Base-by-base conservation (phyloP, 64 coral and sea anemone genomes). In the Stichodactyla helianthus region DNA sequence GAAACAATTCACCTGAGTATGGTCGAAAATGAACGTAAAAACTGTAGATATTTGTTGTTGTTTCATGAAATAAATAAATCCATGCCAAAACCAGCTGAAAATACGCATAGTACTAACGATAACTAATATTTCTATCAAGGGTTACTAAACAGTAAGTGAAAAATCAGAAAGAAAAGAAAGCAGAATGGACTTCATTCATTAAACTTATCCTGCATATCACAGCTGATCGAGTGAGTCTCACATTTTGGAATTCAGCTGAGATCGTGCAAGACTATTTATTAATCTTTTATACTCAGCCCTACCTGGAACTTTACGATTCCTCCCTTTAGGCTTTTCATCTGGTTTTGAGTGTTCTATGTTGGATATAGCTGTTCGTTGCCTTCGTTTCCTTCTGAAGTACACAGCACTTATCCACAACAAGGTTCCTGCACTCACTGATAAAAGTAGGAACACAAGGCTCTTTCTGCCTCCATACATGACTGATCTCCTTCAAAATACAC, bases 321-420 rank as follows among this genome's bases (percentile, higher is more conserved):
- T 84, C 61, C 59, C 54, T 60, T 31, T 59, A 35, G 78, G 78
- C 14, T 84, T 84, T 14, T 84, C 83, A 0, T 60, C 59, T 7
- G 27, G 59, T 12, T 62, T 20, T 60, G 17, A 35, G 53, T 55
- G 7, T 44, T 60, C 27, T 84, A 10, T 13, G 50, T 44, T 17
- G 28, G 14, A 20, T 54, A 54, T 54, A 0, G 93, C 91, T 10
- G 90, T 86, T 56, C 86, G 91, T 58, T 96, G 82, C 27, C 94
- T 92, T 18, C 94, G 91, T 86, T 96, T 96, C 59, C 94, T 77
- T 87, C 82, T 85, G 22, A 93, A 96, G 82, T 96, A 93, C 15
- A 87, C 54, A 20, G 94, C 91, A 59, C 84, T 88, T 5, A 96
- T 23, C 85, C 88, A 96, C 11, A 96, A 68, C 44, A 96, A 79